Evolutionary conservation across 2,113 vertebrate genomes (phyloP).

Genomic region (Pithys albifrons): DNA sequence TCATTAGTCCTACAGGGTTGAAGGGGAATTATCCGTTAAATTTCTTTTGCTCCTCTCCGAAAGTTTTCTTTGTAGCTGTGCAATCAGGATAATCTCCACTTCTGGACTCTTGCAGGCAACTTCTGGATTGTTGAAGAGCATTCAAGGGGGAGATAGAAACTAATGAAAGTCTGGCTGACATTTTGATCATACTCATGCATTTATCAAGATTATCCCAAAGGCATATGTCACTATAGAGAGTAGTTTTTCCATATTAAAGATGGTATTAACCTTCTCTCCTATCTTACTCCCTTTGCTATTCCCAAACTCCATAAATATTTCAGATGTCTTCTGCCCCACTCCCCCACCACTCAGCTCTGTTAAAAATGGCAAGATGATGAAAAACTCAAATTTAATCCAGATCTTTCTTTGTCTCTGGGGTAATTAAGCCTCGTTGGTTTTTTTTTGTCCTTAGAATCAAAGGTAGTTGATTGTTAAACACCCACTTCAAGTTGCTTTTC

Average conservation of each 20-base stretch:
- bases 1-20: not conserved
- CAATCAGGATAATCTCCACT: slow-evolving; percentile 30
- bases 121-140: slow-evolving; percentile 59
- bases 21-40: slow-evolving; percentile 28
- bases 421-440: slow-evolving; percentile 15
- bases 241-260: slow-evolving; percentile 81
- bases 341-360: not conserved
- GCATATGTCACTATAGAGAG: slow-evolving; percentile 73
- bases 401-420: slow-evolving; percentile 13
- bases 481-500: not conserved
- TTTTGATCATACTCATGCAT: slow-evolving; percentile 76
- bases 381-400: slow-evolving; percentile 25
- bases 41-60: slow-evolving; percentile 31
- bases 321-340: slow-evolving; percentile 56
- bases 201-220: slow-evolving; percentile 79
- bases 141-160: slow-evolving; percentile 70
- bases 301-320: slow-evolving; percentile 75
- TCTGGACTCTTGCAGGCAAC: slow-evolving; percentile 36
- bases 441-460: not conserved
- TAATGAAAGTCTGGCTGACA: slow-evolving; percentile 79
- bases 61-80: slow-evolving; percentile 23
- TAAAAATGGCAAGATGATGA: slow-evolving; percentile 56
- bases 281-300: slow-evolving; percentile 69
- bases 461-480: not conserved
- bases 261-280: slow-evolving; percentile 79